phyloP scores from a whole-genome alignment of 2,113 vertebrate genomes.

The Ptilonorhynchus violaceus region DNA sequence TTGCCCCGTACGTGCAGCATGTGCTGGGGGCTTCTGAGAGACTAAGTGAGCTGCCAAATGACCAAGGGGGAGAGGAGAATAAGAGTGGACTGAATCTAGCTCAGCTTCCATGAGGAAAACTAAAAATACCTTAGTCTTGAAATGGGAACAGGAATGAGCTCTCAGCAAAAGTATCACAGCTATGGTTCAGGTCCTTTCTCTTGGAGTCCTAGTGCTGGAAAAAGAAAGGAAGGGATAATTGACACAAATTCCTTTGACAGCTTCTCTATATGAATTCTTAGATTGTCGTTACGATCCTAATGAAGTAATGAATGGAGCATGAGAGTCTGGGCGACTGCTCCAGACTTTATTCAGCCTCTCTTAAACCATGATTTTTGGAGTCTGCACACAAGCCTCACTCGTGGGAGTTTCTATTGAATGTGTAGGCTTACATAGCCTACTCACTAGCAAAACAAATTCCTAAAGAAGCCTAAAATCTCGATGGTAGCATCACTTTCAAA shows the following conservation, averaged over 20 bases:
- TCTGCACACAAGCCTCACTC: background rate
- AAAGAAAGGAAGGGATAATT: background rate
- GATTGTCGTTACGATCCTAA: accelerated
- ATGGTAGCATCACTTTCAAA: background rate
- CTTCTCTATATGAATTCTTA: background rate
- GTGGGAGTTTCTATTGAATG: background rate
- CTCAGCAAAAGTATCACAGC: background rate
- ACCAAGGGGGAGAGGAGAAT: background rate
- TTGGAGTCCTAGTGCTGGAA: background rate
- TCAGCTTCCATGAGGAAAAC: background rate
- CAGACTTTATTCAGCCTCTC: background rate
- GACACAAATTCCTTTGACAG: background rate
- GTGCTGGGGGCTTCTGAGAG: background rate
- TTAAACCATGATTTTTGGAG: background rate
- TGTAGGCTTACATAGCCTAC: background rate
- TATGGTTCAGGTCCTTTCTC: background rate
- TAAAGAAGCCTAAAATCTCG: background rate
- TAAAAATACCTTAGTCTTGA: background rate
- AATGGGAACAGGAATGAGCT: background rate
- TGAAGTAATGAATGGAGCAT: background rate
- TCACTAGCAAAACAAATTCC: background rate
- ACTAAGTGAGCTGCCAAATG: background rate
- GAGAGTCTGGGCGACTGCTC: background rate
- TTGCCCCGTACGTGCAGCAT: background rate
- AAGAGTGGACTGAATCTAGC: background rate